phyloP scores from a whole-genome alignment of 2,797 vertebrate species.

The Columba guinea region DNA sequence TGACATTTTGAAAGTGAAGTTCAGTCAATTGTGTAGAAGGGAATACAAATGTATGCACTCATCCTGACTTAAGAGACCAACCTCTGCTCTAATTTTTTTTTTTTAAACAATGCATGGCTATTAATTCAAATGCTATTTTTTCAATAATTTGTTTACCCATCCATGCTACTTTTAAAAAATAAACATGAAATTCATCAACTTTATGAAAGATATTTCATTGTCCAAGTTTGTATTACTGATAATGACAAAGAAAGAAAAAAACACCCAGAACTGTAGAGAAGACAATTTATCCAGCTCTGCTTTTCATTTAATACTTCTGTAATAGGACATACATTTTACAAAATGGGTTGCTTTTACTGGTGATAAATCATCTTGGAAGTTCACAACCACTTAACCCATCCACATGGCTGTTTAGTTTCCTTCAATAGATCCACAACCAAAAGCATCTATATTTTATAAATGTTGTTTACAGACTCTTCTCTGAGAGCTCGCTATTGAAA shows the following conservation, averaged over 20 bases:
- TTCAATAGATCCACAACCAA: background rate
- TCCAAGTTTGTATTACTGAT: background rate
- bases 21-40: slow-evolving; percentile 60
- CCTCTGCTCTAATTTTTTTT: slow-evolving; percentile 3
- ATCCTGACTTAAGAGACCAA: slow-evolving; percentile 39
- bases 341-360: background rate
- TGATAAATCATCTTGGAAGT: slow-evolving; percentile 1
- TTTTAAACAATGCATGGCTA: background rate
- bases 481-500: background rate
- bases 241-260: background rate
- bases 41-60: slow-evolving; percentile 57
- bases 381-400: slow-evolving; percentile 23
- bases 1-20: slow-evolving; percentile 71
- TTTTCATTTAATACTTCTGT: slow-evolving; percentile 18
- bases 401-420: background rate
- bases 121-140: background rate
- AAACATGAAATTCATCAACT: background rate
- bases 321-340: slow-evolving; percentile 10
- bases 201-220: background rate
- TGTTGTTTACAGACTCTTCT: slow-evolving; percentile 7
- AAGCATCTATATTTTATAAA: slow-evolving; percentile 8
- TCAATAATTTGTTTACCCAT: background rate
- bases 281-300: background rate
- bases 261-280: background rate
- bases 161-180: background rate